Evolutionary conservation across 2,113 vertebrate genomes (phyloP).

Genomic region (Thryonomys swinderianus): DNA sequence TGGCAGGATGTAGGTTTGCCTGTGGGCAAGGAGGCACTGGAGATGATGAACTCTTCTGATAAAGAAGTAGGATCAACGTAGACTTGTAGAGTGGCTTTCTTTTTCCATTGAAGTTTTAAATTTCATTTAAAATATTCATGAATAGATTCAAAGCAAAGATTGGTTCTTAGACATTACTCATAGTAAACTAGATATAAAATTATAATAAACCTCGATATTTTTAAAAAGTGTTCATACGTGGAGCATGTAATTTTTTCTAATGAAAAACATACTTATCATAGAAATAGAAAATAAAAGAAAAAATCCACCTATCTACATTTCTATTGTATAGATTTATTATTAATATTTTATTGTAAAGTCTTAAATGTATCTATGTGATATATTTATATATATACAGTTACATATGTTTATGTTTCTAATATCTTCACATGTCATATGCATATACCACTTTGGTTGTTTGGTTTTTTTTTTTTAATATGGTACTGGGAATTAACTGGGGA

Average conservation of each 20-base stretch:
- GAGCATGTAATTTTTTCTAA: not conserved
- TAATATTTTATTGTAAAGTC: not conserved
- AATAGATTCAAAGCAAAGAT: constrained; percentile 60
- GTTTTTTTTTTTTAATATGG: too few species aligned
- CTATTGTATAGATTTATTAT: not conserved
- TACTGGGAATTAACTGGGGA: too few species aligned
- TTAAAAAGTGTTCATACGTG: not conserved
- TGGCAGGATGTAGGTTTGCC: not conserved
- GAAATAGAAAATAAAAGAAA: constrained; percentile 52
- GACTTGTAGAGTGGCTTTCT: constrained; percentile 30
- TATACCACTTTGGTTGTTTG: not conserved
- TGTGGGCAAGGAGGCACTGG: not conserved
- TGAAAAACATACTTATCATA: not conserved
- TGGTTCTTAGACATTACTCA: constrained; percentile 35
- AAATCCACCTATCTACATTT: not conserved
- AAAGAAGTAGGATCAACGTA: not conserved
- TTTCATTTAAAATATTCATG: constrained; percentile 71
- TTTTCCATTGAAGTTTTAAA: constrained; percentile 56
- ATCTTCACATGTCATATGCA: not conserved
- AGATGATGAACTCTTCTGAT: constrained; percentile 24
- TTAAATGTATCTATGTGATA: not conserved
- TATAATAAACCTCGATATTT: constrained; percentile 24
- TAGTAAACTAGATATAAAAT: not conserved
- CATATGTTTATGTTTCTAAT: not conserved
- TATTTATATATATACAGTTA: not conserved